Evolutionary conservation across 2,797 vertebrate genomes (phyloP).

Genomic region (Pipistrellus pipistrellus): DNA sequence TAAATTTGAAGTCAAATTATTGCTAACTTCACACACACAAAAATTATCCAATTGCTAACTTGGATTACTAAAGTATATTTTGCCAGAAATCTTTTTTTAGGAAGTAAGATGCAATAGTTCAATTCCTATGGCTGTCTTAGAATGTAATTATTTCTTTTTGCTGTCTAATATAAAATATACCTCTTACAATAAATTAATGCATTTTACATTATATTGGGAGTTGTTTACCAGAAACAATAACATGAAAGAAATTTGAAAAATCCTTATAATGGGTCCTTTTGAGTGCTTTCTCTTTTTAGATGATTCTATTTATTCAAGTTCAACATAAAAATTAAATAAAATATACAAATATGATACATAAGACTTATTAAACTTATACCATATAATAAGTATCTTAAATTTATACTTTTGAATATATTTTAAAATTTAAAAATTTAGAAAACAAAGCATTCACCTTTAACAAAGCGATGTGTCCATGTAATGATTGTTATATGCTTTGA

Average conservation of each 20-base stretch:
- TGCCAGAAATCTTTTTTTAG: slow-evolving; percentile 30
- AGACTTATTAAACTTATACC: not conserved
- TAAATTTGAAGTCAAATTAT: slow-evolving; percentile 54
- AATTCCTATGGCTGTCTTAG: not conserved
- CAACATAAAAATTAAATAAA: slow-evolving; percentile 67
- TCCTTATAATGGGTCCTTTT: slow-evolving; percentile 15
- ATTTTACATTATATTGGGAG: not conserved
- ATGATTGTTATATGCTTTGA: not conserved
- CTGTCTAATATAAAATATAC: not conserved
- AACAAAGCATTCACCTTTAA: slow-evolving; percentile 48
- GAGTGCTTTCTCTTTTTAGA: slow-evolving; percentile 65
- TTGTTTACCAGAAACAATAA: slow-evolving; percentile 33
- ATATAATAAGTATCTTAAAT: not conserved
- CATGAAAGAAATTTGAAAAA: slow-evolving; percentile 36
- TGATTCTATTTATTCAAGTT: slow-evolving; percentile 22
- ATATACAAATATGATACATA: not conserved
- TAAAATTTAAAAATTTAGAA: slow-evolving; percentile 4
- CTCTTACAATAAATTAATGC: slow-evolving; percentile 12
- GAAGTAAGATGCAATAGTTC: not conserved
- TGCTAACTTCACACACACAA: slow-evolving; percentile 14
- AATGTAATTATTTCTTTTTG: slow-evolving; percentile 26
- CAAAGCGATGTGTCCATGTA: not conserved
- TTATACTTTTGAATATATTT: not conserved
- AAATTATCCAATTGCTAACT: slow-evolving; percentile 23
- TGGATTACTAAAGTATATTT: slow-evolving; percentile 21